Evolutionary conservation across 2,113 vertebrate genomes (phyloP).

Genomic region (Melospiza melodia): DNA sequence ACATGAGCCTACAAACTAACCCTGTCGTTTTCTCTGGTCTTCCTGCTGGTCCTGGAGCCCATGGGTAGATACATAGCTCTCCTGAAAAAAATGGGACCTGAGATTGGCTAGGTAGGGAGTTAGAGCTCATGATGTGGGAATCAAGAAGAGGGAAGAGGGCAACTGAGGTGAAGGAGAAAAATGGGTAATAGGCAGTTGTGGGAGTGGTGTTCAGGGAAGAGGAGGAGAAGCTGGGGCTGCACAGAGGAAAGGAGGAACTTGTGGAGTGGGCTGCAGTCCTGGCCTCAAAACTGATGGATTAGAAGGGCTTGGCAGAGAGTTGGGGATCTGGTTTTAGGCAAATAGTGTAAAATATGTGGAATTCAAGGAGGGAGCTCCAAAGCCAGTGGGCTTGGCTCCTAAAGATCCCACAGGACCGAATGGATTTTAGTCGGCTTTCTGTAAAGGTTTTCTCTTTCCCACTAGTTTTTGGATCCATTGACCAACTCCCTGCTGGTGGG

Average conservation of each 20-base stretch:
- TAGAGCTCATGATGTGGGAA: not conserved
- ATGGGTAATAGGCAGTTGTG: not conserved
- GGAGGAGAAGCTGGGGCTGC: not conserved
- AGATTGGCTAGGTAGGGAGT: not conserved
- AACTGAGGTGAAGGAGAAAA: not conserved
- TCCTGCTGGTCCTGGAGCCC: not conserved
- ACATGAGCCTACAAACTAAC: not conserved
- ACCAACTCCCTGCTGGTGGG: not conserved
- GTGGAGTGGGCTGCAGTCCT: not conserved
- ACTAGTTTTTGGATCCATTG: not conserved
- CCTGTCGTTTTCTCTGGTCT: too few relatives aligned
- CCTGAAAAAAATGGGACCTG: not conserved
- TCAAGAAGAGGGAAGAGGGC: not conserved
- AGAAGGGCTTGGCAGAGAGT: not conserved
- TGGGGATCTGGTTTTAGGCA: conserved; percentile 15
- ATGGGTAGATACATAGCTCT: not conserved
- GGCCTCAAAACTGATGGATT: not conserved
- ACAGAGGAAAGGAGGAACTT: not conserved
- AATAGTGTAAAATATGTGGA: conserved; percentile 26
- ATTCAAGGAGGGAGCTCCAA: conserved; percentile 14
- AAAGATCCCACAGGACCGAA: not conserved
- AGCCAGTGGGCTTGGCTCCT: conserved; percentile 8
- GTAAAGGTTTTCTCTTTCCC: not conserved
- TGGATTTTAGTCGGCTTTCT: conserved; percentile 3
- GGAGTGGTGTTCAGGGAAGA: not conserved